Evolutionary conservation across 2,113 vertebrate genomes (phyloP).

Genomic region (Desmodus rotundus): DNA sequence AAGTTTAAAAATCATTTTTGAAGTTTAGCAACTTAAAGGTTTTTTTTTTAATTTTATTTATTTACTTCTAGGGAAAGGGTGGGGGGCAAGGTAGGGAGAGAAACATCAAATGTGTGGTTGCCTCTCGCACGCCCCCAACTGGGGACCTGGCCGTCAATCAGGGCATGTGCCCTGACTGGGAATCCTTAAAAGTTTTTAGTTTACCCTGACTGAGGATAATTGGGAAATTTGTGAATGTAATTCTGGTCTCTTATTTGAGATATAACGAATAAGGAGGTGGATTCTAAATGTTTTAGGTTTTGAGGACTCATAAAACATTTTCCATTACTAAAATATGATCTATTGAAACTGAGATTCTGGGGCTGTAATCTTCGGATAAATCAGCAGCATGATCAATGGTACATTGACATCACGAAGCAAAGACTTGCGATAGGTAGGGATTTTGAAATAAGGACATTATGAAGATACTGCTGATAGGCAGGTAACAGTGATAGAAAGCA

Average conservation of each 20-base stretch:
- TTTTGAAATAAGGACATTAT: neutral
- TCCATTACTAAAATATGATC: neutral
- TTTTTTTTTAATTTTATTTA: too few species aligned
- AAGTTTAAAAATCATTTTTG: neutral
- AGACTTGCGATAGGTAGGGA: neutral
- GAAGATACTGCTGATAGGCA: neutral
- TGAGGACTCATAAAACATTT: neutral
- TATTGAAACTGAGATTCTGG: neutral
- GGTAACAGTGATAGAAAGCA: neutral
- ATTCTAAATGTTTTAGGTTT: neutral
- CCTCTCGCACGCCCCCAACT: too few species aligned
- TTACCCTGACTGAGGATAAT: neutral
- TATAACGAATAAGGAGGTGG: neutral
- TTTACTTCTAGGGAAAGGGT: too few species aligned
- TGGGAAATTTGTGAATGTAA: neutral
- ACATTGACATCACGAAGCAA: neutral
- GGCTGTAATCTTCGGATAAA: neutral
- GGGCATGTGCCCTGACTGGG: too few species aligned
- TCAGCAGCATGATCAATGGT: neutral
- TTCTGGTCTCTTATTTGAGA: neutral
- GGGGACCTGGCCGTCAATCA: too few species aligned
- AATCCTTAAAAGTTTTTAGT: neutral
- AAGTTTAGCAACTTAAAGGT: neutral
- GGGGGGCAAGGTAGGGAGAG: too few species aligned
- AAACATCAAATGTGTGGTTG: too few species aligned